Evolutionary conservation across 2,113 vertebrate genomes (phyloP), one percentile per base, ranked within the genome.

Genomic region (Onychorhynchus coronatus): DNA sequence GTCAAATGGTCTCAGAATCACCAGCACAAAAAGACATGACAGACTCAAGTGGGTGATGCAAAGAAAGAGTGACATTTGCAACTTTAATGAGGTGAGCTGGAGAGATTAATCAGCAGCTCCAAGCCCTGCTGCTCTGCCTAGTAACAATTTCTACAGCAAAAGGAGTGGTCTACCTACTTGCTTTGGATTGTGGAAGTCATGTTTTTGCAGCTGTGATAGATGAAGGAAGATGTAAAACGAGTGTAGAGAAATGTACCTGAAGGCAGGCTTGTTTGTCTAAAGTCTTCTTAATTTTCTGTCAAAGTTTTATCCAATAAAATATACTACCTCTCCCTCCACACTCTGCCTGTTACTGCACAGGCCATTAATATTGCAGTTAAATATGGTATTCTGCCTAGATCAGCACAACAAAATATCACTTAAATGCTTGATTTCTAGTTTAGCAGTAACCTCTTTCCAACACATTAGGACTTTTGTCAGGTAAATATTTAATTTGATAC

Each of bases 21-120:
- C 76, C 9, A 1, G 56, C 79, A 74, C 44, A 86, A 88, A 88
- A 77, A 62, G 72, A 90, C 49, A 7, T 91, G 88, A 94, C 85
- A 97, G 88, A 70, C 56, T 95, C 88, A 91, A 96, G 88, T 73
- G 74, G 85, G 85, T 96, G 87, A 94, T 49, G 47, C 7, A 12
- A 49, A 49, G 58, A 83, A 82, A 76, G 37, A 91, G 31, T 95
- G 89, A 91, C 94, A 90, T 90, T 93, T 93, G 49, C 63, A 84
- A 93, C 21, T 4, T 80, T 89, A 93, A 63, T 75, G 92, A 92
- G 11, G 4, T 5, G 30, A 91, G 79, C 76, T 46, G 14, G 66
- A 92, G 70, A 96, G 76, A 96, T 91, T 87, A 92, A 89, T 87
- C 76, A 61, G 47, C 3, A 4, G 55, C 72, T 92, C 27, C 0